These are phyloP conservation scores for Acanthurus tractus DNA, from an alignment of 2,797 vertebrate species.

Conservation along the genomic window DNA sequence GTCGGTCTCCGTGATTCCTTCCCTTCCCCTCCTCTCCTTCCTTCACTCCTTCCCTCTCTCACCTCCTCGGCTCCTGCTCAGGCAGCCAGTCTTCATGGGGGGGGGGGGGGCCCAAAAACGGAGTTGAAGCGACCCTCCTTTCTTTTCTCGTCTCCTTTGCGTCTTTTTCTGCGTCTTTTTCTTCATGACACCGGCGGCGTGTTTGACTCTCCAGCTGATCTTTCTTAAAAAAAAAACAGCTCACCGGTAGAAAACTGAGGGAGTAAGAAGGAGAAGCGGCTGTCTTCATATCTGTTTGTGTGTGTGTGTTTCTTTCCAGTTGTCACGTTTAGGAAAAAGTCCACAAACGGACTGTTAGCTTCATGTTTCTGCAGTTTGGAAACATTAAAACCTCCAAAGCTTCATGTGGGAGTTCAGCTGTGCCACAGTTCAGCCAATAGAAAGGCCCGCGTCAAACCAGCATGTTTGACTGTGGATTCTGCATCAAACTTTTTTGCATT, in stretches of 20 bases:
- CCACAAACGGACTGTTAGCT: neutral
- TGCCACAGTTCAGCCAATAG: too few relatives aligned
- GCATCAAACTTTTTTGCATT: neutral
- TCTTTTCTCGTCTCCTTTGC: too few relatives aligned
- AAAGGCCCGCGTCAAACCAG: neutral
- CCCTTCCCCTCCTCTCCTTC: neutral
- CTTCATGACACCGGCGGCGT: neutral
- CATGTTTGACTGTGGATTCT: neutral
- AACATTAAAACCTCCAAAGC: too few relatives aligned
- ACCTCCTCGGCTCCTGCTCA: constrained; percentile 17
- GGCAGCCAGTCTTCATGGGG: too few relatives aligned
- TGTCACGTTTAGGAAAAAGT: neutral
- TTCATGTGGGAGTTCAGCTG: too few relatives aligned
- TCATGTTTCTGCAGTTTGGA: neutral
- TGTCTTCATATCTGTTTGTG: too few relatives aligned
- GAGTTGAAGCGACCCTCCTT: too few relatives aligned
- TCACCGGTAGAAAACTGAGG: neutral
- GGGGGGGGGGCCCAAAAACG: too few relatives aligned
- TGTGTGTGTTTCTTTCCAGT: too few relatives aligned
- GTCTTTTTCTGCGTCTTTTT: neutral
- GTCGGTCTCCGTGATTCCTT: constrained; percentile 61
- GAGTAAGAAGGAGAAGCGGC: fast-evolving
- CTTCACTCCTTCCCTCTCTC: neutral
- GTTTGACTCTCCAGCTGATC: neutral
- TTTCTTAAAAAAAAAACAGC: neutral